Base-by-base conservation (phyloP, 2,797 vertebrate genomes). In the Rousettus madagascariensis region DNA sequence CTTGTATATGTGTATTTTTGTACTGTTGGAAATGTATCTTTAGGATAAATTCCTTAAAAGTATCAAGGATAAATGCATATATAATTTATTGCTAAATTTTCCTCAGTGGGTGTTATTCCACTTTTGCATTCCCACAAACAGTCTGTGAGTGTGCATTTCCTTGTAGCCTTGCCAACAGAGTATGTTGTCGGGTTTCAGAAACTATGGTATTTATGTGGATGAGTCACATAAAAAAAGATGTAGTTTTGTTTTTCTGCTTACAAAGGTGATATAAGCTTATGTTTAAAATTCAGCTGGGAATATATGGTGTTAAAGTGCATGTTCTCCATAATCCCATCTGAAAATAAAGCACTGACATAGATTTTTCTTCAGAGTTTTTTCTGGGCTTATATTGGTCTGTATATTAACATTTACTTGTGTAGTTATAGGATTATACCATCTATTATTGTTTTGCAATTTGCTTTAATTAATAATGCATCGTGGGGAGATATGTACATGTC, bases 271-370 rank as follows among this genome's bases (percentile, higher is more conserved):
- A 72, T 1, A 89, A 49, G 22, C 57, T 86, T 93, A 33, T 71
- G 85, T 92, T 68, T 92, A 53, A 93, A 95, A 85, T 89, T 88
- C 55, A 75, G 24, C 59, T 77, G 22, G 53, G 83, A 63, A 61
- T 84, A 75, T 33, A 46, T 51, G 6, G n/a, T 92, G 63, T 84
- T 72, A 79, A 95, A 26, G 28, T 57, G 9, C 11, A 66, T 72
- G 71, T 63, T 84, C 36, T 20, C 15, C 15, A 17, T 82, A 82
- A 82, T 28, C 36, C 24, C 28, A 77, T 84, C 41, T 86, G 88
- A 95, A 49, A 78, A 49, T 28, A 80, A 33, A 85, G 59, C 36
- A 68, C 33, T 68, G 68, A 66, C 51, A 63, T 2, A n/a, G 7
- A 63, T 71, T 63, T 75, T 75, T 20, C 59, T 89, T 89, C 36